These are phyloP conservation scores for Zaprionus obscuricornis DNA, from an alignment of 2,888 invertebrate species.

Conservation along the genomic window DNA sequence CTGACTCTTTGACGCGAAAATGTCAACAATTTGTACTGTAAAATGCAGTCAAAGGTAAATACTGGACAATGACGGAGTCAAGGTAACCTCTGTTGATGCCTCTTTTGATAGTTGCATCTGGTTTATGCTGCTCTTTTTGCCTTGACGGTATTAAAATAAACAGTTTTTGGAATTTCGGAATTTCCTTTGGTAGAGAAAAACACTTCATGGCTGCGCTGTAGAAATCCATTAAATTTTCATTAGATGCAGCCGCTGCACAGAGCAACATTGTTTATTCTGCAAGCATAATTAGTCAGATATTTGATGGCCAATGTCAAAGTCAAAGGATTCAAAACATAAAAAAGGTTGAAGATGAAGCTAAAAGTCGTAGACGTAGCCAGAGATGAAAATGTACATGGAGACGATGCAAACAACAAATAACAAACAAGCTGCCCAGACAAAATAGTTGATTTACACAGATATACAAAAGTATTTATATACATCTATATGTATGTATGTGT, in stretches of 20 bases:
- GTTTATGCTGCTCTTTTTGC: no score
- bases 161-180: conserved; percentile 25
- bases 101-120: neutral
- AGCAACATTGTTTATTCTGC: conserved; percentile 2
- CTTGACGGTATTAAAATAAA: conserved; percentile 22
- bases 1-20: conserved; percentile 40
- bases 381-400: neutral
- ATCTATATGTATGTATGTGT: conserved; percentile 12
- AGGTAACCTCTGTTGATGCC: neutral
- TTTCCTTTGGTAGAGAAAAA: conserved; percentile 44
- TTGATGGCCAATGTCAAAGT: conserved; percentile 39
- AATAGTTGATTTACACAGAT: conserved; percentile 52
- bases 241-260: conserved; percentile 21
- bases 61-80: conserved; percentile 3
- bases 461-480: neutral
- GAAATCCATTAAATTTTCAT: conserved; percentile 46
- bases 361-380: conserved; percentile 7
- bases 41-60: conserved; percentile 48
- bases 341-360: conserved; percentile 8
- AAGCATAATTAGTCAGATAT: conserved; percentile 50
- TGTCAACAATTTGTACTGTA: conserved; percentile 52
- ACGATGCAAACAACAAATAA: conserved; percentile 18
- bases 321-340: conserved; percentile 23
- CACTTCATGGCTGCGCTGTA: no score
- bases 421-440: conserved; percentile 41